Base-by-base conservation (phyloP, 2,888 invertebrate genomes). In the Anagyrus pseudococci region DNA sequence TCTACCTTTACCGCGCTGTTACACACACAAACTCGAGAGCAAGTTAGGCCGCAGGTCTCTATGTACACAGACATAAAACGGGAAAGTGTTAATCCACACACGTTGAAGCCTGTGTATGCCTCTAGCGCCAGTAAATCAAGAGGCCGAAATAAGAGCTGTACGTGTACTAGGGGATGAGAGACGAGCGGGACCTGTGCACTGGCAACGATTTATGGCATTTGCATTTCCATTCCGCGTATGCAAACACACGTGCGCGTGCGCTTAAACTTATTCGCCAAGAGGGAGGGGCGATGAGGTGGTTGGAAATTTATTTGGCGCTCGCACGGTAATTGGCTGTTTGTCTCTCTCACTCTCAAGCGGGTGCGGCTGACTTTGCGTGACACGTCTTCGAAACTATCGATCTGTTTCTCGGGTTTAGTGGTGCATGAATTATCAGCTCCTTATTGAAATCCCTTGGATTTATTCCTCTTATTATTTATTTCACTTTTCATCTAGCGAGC, bases 321-420 rank as follows among this genome's bases (percentile, higher is more conserved):
- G 50, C 25, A 29, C 33, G 49, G 43, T 58, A 58, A 58, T 58
- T 58, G 58, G 44, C 49, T 44, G 58, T 58, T 58, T 58, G 58
- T 58, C 10, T 29, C 44, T 19, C 23, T 58, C 50, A 50, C 10
- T 29, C 44, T 19, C 23, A 6, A 22, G 19, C 19, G 56, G 2
- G 19, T 13, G 43, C 26, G 44, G 29, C 2, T 8, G 29, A 13
- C 22, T 60, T 60, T 60, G 23, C 59, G 54, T 60, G 47, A 60
- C 59, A 60, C 53, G 53, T 47, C 59, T 4, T 10, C 29, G 29
- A 29, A 7, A n/a, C n/a, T n/a, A n/a, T n/a, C n/a, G n/a, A n/a
- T n/a, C n/a, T n/a, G n/a, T n/a, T n/a, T n/a, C n/a, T n/a, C n/a
- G n/a, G n/a, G n/a, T n/a, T n/a, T n/a, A n/a, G n/a, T n/a, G n/a